Evolutionary conservation across 2,888 invertebrate species (phyloP).

Genomic region (Lepas anatifera): DNA sequence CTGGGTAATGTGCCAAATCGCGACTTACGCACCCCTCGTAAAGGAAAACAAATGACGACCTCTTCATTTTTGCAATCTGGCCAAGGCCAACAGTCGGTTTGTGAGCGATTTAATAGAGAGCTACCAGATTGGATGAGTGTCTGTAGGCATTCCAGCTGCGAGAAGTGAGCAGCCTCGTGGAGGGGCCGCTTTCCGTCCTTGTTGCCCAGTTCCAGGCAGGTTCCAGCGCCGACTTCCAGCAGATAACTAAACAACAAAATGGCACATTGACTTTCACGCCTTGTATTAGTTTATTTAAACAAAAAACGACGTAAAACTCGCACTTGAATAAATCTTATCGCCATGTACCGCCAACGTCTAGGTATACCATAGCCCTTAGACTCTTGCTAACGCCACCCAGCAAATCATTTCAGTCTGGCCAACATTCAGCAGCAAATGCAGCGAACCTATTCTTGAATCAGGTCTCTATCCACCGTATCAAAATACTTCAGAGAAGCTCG

Average conservation of each 20-base stretch:
- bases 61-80: too few relatives aligned
- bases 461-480: too few relatives aligned
- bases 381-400: background rate
- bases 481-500: too few relatives aligned
- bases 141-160: background rate
- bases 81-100: too few relatives aligned
- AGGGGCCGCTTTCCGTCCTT: constrained; percentile 47
- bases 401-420: too few relatives aligned
- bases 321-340: background rate
- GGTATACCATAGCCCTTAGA: background rate
- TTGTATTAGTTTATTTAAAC: background rate
- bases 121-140: background rate
- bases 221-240: constrained; percentile 16
- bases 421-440: too few relatives aligned
- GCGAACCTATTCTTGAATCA: too few relatives aligned
- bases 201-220: constrained; percentile 32
- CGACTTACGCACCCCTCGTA: too few relatives aligned
- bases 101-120: too few relatives aligned
- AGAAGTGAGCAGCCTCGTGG: constrained; percentile 47
- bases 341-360: background rate
- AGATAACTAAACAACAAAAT: constrained; percentile 18
- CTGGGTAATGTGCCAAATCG: too few relatives aligned
- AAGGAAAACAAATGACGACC: too few relatives aligned
- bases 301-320: background rate
- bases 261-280: too few relatives aligned